Conservation (phyloP, 2,797 vertebrate species). For the Rhabdophis nuchalis region DNA sequence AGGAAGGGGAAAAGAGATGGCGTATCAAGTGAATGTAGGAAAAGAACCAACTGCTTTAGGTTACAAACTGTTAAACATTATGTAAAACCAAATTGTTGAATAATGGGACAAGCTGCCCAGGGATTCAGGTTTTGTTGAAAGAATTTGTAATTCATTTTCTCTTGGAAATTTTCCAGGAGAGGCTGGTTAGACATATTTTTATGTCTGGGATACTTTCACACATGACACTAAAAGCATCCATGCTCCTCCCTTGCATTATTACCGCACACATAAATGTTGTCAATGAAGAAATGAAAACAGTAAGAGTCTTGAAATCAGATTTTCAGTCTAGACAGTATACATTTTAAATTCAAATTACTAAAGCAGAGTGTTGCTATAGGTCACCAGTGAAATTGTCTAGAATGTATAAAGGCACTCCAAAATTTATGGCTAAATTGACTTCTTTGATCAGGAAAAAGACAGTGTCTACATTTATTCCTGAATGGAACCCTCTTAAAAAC, state of each 20-base stretch:
- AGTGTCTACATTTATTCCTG: neutral
- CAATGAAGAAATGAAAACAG: neutral
- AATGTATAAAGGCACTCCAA: neutral
- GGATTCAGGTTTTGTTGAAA: neutral
- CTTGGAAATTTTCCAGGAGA: neutral
- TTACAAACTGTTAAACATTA: neutral
- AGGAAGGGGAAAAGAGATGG: neutral
- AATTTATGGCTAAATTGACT: neutral
- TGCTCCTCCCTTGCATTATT: neutral
- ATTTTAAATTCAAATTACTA: neutral
- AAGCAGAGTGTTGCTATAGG: neutral
- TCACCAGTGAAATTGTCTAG: neutral
- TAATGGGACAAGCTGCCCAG: neutral
- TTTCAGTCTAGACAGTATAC: neutral
- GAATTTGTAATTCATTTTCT: constrained; percentile 5
- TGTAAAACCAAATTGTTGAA: neutral
- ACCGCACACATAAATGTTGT: neutral
- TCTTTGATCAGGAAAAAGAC: neutral
- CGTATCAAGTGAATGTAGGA: neutral
- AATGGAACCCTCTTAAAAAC: neutral
- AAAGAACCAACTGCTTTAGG: neutral
- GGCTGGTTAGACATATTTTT: neutral
- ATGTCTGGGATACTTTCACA: neutral
- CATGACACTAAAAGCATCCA: neutral
- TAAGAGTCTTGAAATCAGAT: neutral